phyloP scores from a whole-genome alignment of 2,888 invertebrate genomes.

The Coelopa pilipes region DNA sequence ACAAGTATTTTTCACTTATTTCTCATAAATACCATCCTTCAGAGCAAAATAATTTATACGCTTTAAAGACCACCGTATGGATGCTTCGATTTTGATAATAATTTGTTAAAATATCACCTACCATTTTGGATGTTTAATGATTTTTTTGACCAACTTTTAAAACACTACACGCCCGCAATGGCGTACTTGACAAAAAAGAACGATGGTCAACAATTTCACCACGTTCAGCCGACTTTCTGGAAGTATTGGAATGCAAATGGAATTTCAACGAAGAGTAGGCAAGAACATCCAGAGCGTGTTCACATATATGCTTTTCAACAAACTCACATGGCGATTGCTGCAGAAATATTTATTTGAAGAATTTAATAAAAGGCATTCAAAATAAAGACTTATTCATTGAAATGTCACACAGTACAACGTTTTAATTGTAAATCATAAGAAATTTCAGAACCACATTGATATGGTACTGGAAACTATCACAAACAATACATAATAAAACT shows the following conservation, averaged over 20 bases:
- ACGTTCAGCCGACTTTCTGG: slow-evolving; percentile 26
- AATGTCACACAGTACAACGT: no score
- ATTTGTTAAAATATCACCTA: slow-evolving; percentile 58
- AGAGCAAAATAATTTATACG: slow-evolving; percentile 39
- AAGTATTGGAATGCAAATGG: slow-evolving; percentile 21
- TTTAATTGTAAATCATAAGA: no score
- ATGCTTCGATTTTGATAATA: slow-evolving; percentile 28
- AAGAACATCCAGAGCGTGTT: neutral
- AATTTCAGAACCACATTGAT: no score
- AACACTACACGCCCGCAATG: slow-evolving; percentile 87
- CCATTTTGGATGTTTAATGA: slow-evolving; percentile 75
- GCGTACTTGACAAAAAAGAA: slow-evolving; percentile 86
- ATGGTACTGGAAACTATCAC: no score
- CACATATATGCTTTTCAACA: neutral
- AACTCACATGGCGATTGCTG: no score
- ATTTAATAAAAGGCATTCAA: no score
- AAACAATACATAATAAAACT: no score
- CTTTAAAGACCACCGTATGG: slow-evolving; percentile 25
- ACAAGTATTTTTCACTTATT: slow-evolving; percentile 37
- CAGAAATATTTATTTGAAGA: no score
- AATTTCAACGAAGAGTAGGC: slow-evolving; percentile 26
- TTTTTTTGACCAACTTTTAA: slow-evolving; percentile 73
- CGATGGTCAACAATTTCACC: slow-evolving; percentile 46
- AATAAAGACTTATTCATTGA: no score
- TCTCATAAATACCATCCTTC: slow-evolving; percentile 27